Percentiles rank a stretch among this genome's conserved stretches.
Conservation (phyloP, 2,888 invertebrate genomes). For the Byasa hedistus region DNA sequence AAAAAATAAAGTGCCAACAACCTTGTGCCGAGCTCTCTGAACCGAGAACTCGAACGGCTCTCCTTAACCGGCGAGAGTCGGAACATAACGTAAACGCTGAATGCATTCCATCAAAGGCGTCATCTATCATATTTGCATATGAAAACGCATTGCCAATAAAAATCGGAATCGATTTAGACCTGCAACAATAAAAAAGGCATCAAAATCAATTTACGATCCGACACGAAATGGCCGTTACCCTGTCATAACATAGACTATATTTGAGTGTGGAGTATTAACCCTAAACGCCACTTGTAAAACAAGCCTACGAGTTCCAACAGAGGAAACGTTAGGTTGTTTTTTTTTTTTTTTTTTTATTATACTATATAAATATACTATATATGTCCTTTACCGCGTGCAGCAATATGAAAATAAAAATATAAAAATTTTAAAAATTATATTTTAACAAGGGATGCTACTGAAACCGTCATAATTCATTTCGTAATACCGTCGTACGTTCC, state of each 20-base stretch:
- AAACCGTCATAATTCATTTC: too few relatives aligned
- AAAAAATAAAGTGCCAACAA: slow-evolving; percentile 47
- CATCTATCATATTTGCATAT: slow-evolving; percentile 69
- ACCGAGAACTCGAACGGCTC: slow-evolving; percentile 29
- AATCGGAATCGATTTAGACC: slow-evolving; percentile 67
- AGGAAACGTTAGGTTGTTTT: too few relatives aligned
- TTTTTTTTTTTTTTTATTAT: too few relatives aligned
- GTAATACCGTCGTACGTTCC: too few relatives aligned
- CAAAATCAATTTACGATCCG: slow-evolving; percentile 72
- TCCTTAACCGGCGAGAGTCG: slow-evolving; percentile 30
- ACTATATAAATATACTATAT: too few relatives aligned
- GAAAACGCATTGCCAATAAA: slow-evolving; percentile 65
- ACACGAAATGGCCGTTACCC: slow-evolving; percentile 49
- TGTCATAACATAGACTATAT: slow-evolving; percentile 52
- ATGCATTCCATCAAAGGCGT: slow-evolving; percentile 47
- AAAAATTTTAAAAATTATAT: too few relatives aligned
- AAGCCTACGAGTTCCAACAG: too few relatives aligned
- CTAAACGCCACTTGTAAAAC: slow-evolving; percentile 73
- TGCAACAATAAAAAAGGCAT: slow-evolving; percentile 63
- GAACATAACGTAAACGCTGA: slow-evolving; percentile 35
- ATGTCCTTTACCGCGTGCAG: too few relatives aligned
- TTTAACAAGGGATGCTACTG: too few relatives aligned
- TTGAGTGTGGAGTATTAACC: slow-evolving; percentile 58
- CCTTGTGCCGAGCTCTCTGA: slow-evolving; percentile 37
- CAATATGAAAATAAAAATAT: too few relatives aligned